Percentiles rank a stretch among this genome's conserved stretches.
Conservation (phyloP, 2,797 vertebrate genomes). For the Loris lydekkerianus region DNA sequence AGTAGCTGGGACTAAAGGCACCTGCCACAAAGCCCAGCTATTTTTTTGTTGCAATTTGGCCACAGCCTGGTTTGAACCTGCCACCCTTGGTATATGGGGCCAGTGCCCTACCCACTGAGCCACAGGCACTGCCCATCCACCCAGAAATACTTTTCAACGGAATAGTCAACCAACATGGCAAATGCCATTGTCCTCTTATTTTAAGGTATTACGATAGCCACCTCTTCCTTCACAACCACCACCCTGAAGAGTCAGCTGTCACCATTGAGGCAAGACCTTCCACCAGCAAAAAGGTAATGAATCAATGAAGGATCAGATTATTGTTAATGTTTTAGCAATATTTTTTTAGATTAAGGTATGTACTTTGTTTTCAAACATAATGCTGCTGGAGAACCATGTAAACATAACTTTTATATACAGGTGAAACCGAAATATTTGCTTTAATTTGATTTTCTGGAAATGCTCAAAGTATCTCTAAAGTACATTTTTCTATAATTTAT, state of each 20-base stretch:
- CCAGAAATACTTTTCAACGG: not conserved
- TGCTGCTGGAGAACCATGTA: not conserved
- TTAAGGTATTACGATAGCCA: not conserved
- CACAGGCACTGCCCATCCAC: not conserved
- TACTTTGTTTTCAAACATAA: not conserved
- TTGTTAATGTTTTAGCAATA: not conserved
- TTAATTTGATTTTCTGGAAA: not conserved
- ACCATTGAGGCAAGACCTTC: not conserved
- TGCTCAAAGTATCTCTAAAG: not conserved
- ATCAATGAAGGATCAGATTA: not conserved
- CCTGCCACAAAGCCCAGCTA: too few relatives aligned
- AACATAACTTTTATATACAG: not conserved
- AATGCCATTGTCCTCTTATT: not conserved
- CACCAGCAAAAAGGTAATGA: not conserved
- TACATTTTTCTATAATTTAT: not conserved
- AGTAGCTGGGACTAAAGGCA: too few relatives aligned
- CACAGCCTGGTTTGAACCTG: too few relatives aligned
- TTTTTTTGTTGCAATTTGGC: too few relatives aligned
- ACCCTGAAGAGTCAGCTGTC: not conserved
- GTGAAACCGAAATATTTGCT: not conserved
- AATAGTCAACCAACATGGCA: not conserved
- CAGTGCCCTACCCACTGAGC: too few relatives aligned
- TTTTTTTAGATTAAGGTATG: not conserved
- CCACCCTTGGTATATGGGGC: too few relatives aligned
- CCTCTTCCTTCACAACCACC: not conserved